Base-by-base conservation (phyloP, 2,113 vertebrate species). In the Pardalotus punctatus region DNA sequence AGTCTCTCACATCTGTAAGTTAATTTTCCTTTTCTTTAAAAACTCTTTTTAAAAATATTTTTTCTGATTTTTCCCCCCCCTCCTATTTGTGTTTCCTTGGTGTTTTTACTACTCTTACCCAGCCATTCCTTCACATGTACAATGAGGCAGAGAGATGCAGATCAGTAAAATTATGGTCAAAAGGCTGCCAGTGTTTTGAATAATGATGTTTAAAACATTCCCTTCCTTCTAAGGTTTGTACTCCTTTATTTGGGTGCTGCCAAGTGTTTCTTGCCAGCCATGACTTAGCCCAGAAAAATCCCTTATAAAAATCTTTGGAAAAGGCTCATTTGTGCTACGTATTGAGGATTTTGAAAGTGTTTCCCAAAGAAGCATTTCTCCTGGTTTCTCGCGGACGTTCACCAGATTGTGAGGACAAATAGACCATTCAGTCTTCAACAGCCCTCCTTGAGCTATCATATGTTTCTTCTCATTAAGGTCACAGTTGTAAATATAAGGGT, bases 1-100 rank as follows among this genome's bases (percentile, higher is more conserved):
- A 99, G 98, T 98, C 99, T 91, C 97, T 99, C 97, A 98, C 98
- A 9, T 97, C 99, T 71, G 99, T 99, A 98, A 98, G 99, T 98
- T 83, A 54, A 84, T 87, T 83, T 95, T 95, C 58, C 48, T 81
- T 91, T 72, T 70, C 51, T 95, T 77, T 56, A 60, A 76, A 90
- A 74, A 50, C 9, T 43, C 40, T 33, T 94, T 70, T 81, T 24
- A 11, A 20, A 77, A 48, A 42, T 61, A 23, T 91, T 73, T 90
- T 83, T 67, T 67, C 76, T 88, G 17, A 70, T 47, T 47, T 12
- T 14, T 42, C 4, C 5, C 11, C 33, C 27, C 17, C 9, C 12
- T 18, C 17, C 38, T 36, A 28, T 66, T 94, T 86, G 27, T 91
- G 77, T 90, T 83, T 83, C 82, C 69, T 53, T 88, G 57, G 13